A percentile compares a stretch with the other conserved stretches of the same genome.
These are phyloP conservation scores for Caenorhabditis latens DNA, from an alignment of 1,140 invertebrate genomes.

Conservation along the genomic window DNA sequence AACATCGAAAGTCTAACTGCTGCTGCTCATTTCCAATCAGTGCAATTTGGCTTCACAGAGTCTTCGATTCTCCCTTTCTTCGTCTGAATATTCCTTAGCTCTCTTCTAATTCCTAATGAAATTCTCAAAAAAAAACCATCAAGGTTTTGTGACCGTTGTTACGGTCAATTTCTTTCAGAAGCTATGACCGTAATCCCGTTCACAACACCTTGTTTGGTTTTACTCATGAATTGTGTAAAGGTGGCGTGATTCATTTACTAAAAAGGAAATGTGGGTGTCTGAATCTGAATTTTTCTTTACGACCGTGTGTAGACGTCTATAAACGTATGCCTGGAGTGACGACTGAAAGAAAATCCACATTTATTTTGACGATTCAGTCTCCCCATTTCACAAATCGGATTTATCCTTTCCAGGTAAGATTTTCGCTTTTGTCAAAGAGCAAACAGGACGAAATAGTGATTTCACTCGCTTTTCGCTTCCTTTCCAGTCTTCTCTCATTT, in stretches of 20 bases:
- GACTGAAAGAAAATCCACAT: neutral
- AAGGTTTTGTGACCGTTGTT: slow-evolving; percentile 47
- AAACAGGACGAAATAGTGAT: slow-evolving; percentile 11
- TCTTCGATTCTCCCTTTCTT: neutral
- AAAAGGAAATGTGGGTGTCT: slow-evolving; percentile 43
- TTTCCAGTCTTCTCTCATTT: neutral
- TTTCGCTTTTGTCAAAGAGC: neutral
- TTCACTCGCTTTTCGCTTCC: slow-evolving; percentile 7
- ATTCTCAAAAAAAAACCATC: neutral
- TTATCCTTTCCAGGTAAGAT: slow-evolving; percentile 4
- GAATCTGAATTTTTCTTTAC: slow-evolving; percentile 19
- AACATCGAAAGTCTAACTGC: slow-evolving; percentile 34
- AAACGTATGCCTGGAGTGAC: slow-evolving; percentile 39
- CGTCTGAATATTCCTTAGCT: neutral
- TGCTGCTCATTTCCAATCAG: slow-evolving; percentile 51
- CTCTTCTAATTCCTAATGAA: neutral
- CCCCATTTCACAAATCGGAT: neutral
- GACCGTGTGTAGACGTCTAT: slow-evolving; percentile 11
- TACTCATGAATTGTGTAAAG: neutral
- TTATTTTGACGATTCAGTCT: slow-evolving; percentile 36
- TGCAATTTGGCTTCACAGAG: neutral
- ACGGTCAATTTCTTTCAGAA: slow-evolving; percentile 2
- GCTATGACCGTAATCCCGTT: slow-evolving; percentile 49
- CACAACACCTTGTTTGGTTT: slow-evolving; percentile 21
- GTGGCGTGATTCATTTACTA: slow-evolving; percentile 11